phyloP scores from a whole-genome alignment of 2,888 invertebrate species.

The Ophion ellenae region DNA sequence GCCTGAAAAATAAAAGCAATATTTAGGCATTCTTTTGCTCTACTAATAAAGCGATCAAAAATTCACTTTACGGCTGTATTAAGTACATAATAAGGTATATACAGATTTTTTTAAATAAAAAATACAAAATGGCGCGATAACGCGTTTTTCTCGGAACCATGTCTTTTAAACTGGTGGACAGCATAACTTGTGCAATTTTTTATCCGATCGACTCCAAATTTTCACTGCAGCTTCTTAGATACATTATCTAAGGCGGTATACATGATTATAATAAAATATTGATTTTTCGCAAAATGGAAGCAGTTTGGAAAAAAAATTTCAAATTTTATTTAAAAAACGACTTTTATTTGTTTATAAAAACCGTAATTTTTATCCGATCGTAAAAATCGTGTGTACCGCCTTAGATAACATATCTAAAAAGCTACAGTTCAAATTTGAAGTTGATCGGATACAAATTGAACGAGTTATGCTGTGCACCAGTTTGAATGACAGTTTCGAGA shows the following conservation, averaged over 20 bases:
- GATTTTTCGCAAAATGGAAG: too few species aligned
- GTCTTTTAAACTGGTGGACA: neutral
- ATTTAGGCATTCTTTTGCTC: neutral
- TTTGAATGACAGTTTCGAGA: too few species aligned
- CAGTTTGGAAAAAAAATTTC: too few species aligned
- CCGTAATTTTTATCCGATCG: neutral
- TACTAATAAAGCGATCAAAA: too few species aligned
- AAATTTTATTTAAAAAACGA: neutral
- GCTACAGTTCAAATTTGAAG: neutral
- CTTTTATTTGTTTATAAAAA: neutral
- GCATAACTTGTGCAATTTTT: conserved; percentile 1
- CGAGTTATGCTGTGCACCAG: neutral
- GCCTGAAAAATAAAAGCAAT: neutral
- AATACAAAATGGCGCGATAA: neutral
- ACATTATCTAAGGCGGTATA: conserved; percentile 1
- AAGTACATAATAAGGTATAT: too few species aligned
- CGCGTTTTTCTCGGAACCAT: conserved; percentile 36
- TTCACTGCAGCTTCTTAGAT: conserved; percentile 9
- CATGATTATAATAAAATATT: neutral
- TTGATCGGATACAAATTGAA: too few species aligned
- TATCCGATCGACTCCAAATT: conserved; percentile 2
- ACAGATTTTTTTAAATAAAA: too few species aligned
- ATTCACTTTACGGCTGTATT: too few species aligned
- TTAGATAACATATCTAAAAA: conserved; percentile 4
- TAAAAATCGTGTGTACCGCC: neutral